Evolutionary conservation across 1,140 invertebrate species (phyloP).

Genomic region (Scaptodrosophila lebanonensis): DNA sequence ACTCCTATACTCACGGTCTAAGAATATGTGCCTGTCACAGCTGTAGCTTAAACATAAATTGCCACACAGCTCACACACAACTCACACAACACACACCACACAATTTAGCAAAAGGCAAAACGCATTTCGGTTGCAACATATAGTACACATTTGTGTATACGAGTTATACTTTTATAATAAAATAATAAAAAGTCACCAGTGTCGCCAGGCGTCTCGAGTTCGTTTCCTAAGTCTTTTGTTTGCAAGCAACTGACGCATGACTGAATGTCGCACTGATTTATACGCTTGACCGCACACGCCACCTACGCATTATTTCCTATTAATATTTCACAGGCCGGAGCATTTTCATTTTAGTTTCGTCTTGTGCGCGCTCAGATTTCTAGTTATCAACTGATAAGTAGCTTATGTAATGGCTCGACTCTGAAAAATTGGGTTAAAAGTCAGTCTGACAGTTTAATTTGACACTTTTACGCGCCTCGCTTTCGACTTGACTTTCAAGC

Average conservation of each 20-base stretch:
- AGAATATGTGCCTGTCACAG: slow-evolving; percentile 25
- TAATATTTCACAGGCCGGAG: slow-evolving; percentile 43
- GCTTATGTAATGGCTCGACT: slow-evolving; percentile 61
- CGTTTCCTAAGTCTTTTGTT: slow-evolving; percentile 72
- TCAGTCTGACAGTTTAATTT: slow-evolving; percentile 71
- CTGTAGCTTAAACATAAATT: slow-evolving; percentile 29
- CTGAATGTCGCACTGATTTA: slow-evolving; percentile 57
- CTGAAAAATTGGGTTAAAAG: slow-evolving; percentile 63
- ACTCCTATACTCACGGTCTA: no score
- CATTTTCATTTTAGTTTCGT: no score
- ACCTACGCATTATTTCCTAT: slow-evolving; percentile 55
- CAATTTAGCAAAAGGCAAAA: no score
- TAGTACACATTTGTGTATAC: not conserved
- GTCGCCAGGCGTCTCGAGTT: slow-evolving; percentile 56
- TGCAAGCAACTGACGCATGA: slow-evolving; percentile 52
- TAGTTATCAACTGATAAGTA: slow-evolving; percentile 72
- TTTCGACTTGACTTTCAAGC: no score
- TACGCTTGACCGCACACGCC: slow-evolving; percentile 59
- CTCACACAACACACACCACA: no score
- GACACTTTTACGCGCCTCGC: slow-evolving; percentile 41
- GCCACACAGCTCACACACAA: no score
- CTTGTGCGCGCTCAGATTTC: slow-evolving; percentile 24
- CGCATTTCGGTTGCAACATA: not conserved
- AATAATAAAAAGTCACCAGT: slow-evolving; percentile 46
- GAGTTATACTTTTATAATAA: no score